phyloP scores from a whole-genome alignment of 2,888 invertebrate genomes.

The Drosophila sordidapex region DNA sequence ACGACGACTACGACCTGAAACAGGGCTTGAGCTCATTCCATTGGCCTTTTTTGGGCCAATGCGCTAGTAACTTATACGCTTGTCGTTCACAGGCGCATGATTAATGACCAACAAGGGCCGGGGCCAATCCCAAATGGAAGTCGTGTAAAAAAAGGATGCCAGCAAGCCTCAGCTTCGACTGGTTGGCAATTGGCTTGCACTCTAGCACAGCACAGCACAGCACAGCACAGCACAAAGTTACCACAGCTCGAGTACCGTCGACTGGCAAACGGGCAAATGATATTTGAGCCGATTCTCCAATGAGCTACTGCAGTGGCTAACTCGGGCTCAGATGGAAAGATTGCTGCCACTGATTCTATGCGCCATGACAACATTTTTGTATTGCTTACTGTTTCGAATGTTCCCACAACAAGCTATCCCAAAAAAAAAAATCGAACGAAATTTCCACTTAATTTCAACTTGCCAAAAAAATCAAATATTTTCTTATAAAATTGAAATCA shows the following conservation, averaged over 20 bases:
- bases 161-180: conserved; percentile 33
- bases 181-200: conserved; percentile 59
- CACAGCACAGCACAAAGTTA: conserved; percentile 13
- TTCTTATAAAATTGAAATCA: conserved; percentile 2
- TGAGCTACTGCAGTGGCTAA: conserved; percentile 72
- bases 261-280: conserved; percentile 38
- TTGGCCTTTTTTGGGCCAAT: conserved; percentile 80
- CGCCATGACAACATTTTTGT: conserved; percentile 33
- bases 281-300: conserved; percentile 71
- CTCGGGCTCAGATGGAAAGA: conserved; percentile 40
- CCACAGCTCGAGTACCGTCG: conserved; percentile 19
- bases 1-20: conserved; percentile 35
- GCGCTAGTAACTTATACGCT: conserved; percentile 79
- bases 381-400: conserved; percentile 1
- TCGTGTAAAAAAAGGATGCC: conserved; percentile 60
- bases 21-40: conserved; percentile 57
- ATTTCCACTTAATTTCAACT: conserved; percentile 14
- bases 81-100: conserved; percentile 81
- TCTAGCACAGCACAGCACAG: conserved; percentile 25
- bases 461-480: not conserved
- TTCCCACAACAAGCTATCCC: conserved; percentile 6
- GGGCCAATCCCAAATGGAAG: conserved; percentile 67
- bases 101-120: conserved; percentile 84
- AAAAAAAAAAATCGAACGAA: conserved; percentile 9
- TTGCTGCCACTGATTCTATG: conserved; percentile 34